These are phyloP conservation scores for Rhabdomys pumilio DNA, from an alignment of 2,797 vertebrate species.

Conservation along the genomic window DNA sequence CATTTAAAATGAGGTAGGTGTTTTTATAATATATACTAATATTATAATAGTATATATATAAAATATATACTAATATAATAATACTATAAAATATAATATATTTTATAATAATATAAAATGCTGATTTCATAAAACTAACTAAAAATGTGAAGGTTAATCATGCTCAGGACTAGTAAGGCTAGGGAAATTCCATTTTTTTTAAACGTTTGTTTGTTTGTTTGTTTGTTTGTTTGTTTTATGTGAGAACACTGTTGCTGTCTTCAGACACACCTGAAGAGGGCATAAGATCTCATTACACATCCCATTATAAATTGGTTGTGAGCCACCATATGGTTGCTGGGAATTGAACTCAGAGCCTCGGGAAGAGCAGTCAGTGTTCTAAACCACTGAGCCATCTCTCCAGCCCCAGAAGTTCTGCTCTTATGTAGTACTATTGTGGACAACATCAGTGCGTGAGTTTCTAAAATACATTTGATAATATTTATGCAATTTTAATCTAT, in stretches of 20 bases:
- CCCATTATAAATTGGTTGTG: neutral
- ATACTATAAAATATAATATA: too few species aligned
- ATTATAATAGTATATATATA: too few species aligned
- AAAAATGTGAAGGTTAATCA: neutral
- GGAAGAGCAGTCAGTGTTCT: neutral
- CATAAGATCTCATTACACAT: neutral
- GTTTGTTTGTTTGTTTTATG: neutral
- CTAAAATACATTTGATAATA: neutral
- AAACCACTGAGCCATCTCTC: neutral
- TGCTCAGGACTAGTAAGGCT: neutral
- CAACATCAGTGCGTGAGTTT: neutral
- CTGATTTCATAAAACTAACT: neutral
- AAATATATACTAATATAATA: too few species aligned
- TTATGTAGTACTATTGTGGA: neutral
- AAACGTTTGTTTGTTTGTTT: neutral
- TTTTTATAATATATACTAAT: neutral
- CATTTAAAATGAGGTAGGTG: neutral
- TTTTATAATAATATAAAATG: constrained; percentile 16
- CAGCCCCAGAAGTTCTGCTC: neutral
- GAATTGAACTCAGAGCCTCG: neutral
- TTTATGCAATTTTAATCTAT: neutral
- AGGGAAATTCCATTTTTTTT: neutral
- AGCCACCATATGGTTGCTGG: neutral
- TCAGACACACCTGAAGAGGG: neutral
- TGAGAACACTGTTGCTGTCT: neutral